Evolutionary conservation across 2,113 vertebrate species (phyloP), one percentile per base, ranked within the genome.

Genomic region (Chitala chitala): DNA sequence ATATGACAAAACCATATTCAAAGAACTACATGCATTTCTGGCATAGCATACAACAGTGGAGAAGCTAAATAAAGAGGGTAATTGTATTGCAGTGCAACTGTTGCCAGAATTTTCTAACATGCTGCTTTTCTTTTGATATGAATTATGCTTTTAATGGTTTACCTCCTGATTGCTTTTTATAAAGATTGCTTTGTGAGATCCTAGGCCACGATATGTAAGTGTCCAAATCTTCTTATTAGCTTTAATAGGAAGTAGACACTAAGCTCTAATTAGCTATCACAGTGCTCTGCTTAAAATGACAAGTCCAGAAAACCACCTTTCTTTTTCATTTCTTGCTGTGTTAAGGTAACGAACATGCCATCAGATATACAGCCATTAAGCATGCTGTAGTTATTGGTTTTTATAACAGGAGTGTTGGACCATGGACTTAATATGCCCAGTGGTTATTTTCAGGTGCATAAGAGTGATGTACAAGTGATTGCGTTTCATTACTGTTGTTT

Each of bases 1-100:
- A 78, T 77, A 63, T 79, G 82, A 81, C 83, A 83, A 79, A 74
- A 79, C 73, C 71, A 10, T 80, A 81, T 79, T 82, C 38, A 84
- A 76, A 82, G 77, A 65, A 69, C 73, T 82, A 82, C 79, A 76
- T 51, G 40, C 70, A 80, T 82, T 74, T 69, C 72, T 58, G 15
- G 13, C 75, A 59, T 76, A 72, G 69, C 70, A 58, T 44, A 22
- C 63, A 48, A 64, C 77, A 75, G 48, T 48, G 69, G 78, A 78
- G 74, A 54, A 77, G 73, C 58, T n/a, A 46, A 73, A 72, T 76
- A 26, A 42, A 74, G 48, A 70, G 26, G 0, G 22, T 56, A 68
- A 72, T 73, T 72, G 20, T 12, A 72, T 51, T 55, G 68, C 22
- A 71, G 12, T 33, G 59, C 24, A 22, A 24, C 61, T 33, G 31